phyloP scores from a whole-genome alignment of 92 coral and sea anemone species.

The Palythoa heliodiscus region DNA sequence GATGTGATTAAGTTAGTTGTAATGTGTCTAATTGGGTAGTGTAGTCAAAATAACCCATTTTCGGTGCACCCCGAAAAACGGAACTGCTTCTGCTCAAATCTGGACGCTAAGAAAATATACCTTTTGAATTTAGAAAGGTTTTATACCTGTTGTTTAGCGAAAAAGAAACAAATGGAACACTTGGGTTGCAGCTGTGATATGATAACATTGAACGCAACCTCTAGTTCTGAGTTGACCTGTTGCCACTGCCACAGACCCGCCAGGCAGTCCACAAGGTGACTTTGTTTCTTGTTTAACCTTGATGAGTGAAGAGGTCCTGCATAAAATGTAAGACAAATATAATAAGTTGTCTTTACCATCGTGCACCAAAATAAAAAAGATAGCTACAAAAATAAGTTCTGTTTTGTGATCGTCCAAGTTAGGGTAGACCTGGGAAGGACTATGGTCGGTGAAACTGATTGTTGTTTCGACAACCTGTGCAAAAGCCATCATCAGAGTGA shows the following conservation, averaged over 20 bases:
- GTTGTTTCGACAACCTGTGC: too few species aligned
- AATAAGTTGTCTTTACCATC: too few species aligned
- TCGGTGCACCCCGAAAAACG: too few species aligned
- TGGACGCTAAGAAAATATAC: too few species aligned
- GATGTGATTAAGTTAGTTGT: too few species aligned
- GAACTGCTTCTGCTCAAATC: too few species aligned
- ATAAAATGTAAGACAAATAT: background rate
- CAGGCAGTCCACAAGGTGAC: conserved; percentile 47
- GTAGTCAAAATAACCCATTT: too few species aligned
- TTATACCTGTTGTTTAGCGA: conserved; percentile 65
- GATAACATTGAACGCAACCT: conserved; percentile 68
- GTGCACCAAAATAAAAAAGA: too few species aligned
- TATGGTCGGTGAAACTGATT: background rate
- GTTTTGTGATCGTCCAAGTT: background rate
- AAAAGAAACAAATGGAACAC: conserved; percentile 75
- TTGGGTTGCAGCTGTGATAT: conserved; percentile 60
- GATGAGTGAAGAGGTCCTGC: conserved; percentile 19
- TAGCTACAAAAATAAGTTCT: too few species aligned
- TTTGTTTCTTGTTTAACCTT: conserved; percentile 27
- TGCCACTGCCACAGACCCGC: conserved; percentile 78
- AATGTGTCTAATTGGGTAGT: too few species aligned
- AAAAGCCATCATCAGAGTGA: too few species aligned
- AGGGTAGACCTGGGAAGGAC: background rate
- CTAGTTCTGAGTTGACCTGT: conserved; percentile 61
- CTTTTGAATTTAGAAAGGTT: background rate